phyloP scores from a whole-genome alignment of 2,888 invertebrate genomes.

The Saturnia japonica region DNA sequence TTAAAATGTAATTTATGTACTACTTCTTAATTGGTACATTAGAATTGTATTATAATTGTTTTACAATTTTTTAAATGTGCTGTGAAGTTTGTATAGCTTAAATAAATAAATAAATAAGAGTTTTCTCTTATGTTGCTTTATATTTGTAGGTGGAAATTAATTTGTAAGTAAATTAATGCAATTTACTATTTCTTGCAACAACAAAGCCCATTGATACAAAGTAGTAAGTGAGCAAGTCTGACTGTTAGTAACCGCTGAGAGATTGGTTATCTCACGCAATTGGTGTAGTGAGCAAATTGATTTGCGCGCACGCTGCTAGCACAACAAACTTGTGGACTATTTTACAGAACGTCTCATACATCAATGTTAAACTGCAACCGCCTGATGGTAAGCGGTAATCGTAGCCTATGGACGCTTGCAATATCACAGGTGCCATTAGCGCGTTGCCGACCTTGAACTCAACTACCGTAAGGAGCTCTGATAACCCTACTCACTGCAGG shows the following conservation, averaged over 20 bases:
- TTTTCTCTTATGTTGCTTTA: not conserved
- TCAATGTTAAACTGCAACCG: not conserved
- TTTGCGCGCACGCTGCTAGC: constrained; percentile 32
- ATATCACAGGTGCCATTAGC: too few species aligned
- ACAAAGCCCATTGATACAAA: not conserved
- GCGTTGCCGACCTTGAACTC: too few species aligned
- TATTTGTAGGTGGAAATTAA: not conserved
- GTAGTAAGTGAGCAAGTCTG: constrained; percentile 11
- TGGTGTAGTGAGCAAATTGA: constrained; percentile 32
- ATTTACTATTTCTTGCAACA: not conserved
- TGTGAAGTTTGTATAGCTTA: too few species aligned
- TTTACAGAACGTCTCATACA: not conserved
- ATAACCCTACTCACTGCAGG: too few species aligned
- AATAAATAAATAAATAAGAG: too few species aligned
- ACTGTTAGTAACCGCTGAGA: constrained; percentile 29
- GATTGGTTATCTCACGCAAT: constrained; percentile 31
- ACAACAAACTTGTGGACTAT: not conserved
- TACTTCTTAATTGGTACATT: too few species aligned
- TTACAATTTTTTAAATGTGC: too few species aligned
- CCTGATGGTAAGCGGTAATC: not conserved
- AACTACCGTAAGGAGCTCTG: too few species aligned
- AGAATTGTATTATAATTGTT: too few species aligned
- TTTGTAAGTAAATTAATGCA: not conserved
- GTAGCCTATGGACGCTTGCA: too few species aligned
- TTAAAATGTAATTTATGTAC: too few species aligned